Evolutionary conservation across 2,113 vertebrate genomes (phyloP), one percentile per base, ranked within the genome.

Genomic region (Ptilonorhynchus violaceus): DNA sequence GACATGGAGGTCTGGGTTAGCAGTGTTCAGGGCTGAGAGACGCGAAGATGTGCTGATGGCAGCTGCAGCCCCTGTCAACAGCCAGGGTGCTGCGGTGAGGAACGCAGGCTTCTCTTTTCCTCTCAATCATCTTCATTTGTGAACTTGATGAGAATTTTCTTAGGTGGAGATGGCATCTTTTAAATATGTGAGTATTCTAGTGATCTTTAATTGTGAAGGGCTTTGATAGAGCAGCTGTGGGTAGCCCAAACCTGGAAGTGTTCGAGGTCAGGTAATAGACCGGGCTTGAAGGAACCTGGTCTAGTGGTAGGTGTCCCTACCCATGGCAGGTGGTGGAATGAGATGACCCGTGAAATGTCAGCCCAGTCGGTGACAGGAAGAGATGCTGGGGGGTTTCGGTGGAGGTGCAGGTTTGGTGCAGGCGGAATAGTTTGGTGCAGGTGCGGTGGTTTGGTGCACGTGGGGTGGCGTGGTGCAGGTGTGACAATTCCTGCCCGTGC

Each of bases 21-120:
- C 25, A 2, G 42, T 1, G 15, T 39, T 56, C 1, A 8, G 53
- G 15, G 5, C 44, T 11, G 33, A 25, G 59, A 8, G 33, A 21
- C 12, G 31, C 0, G 0, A 23, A 44, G 46, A 13, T 0, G 1
- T 20, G 44, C 27, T 47, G 10, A 4, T 21, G 35, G 25, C 39
- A 30, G 31, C 59, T 24, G 47, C 52, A 50, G 69, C 37, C 13
- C 7, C 6, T 30, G 46, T 39, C n/a, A 27, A 28, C 22, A 42
- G 63, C 31, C 20, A 6, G 14, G 24, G 2, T 1, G 3, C 41
- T 21, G 50, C 15, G 8, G 6, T 11, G 13, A 15, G 21, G 18
- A 39, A 11, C 0, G 0, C 10, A 2, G 31, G 30, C 9, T 55
- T 60, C 52, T 66, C 5, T 73, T 64, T 70, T 46, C 37, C 3